Conservation (phyloP, 2,113 vertebrate species). For the Trochalopteron elliotii region DNA sequence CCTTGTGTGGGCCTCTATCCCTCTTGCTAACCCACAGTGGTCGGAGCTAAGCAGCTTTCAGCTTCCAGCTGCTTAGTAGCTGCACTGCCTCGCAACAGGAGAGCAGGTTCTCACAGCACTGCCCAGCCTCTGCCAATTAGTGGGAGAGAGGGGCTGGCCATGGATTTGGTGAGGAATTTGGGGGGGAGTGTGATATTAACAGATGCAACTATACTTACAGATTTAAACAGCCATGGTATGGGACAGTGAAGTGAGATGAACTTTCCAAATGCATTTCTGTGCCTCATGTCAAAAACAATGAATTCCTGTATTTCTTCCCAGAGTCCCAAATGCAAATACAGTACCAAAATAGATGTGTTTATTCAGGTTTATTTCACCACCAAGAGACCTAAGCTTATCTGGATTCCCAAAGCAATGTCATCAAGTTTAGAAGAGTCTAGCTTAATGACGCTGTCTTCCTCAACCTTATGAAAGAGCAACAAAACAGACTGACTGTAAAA, state of each 20-base stretch:
- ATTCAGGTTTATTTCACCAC: conserved; percentile 11
- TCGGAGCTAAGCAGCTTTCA: conserved; percentile 12
- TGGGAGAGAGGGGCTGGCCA: neutral
- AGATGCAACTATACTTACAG: neutral
- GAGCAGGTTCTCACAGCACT: neutral
- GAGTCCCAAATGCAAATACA: conserved; percentile 26
- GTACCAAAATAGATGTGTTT: conserved; percentile 1
- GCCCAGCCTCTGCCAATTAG: neutral
- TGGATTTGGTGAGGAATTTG: neutral
- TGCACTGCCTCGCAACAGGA: neutral
- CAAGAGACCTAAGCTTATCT: neutral
- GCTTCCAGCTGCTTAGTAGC: conserved; percentile 28
- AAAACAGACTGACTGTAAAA: neutral
- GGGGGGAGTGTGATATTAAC: neutral
- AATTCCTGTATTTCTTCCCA: neutral
- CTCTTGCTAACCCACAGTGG: neutral
- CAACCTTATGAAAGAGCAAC: neutral
- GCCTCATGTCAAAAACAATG: neutral
- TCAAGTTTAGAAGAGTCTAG: neutral
- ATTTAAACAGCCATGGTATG: neutral
- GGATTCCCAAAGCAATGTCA: neutral
- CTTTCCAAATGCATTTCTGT: neutral
- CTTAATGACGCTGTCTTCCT: neutral
- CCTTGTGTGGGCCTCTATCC: neutral
- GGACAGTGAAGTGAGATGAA: neutral